Conservation (phyloP, 1,140 invertebrate genomes). For the Cataglyphis hispanica region DNA sequence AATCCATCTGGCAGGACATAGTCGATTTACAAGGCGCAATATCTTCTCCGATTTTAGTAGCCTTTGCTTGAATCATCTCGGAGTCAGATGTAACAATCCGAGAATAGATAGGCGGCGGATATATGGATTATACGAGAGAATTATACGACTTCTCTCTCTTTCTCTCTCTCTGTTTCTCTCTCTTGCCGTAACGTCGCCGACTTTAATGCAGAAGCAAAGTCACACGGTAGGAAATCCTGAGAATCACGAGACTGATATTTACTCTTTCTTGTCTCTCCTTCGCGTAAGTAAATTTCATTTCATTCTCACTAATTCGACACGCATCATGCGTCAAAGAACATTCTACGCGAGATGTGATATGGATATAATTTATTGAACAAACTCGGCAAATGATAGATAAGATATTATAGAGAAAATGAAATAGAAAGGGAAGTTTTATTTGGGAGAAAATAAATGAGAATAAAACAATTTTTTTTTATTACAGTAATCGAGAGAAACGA, state of each 20-base stretch:
- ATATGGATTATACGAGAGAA: slow-evolving; percentile 74
- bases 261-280: slow-evolving; percentile 56
- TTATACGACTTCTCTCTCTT: slow-evolving; percentile 66
- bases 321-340: neutral
- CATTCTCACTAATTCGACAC: neutral
- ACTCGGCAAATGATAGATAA: slow-evolving; percentile 5
- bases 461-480: too few species aligned
- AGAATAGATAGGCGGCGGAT: slow-evolving; percentile 72
- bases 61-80: slow-evolving; percentile 26
- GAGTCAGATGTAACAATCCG: slow-evolving; percentile 70
- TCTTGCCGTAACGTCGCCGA: slow-evolving; percentile 60
- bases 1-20: slow-evolving; percentile 67
- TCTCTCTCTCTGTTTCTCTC: neutral
- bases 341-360: neutral
- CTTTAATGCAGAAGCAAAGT: slow-evolving; percentile 67
- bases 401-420: neutral
- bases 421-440: neutral
- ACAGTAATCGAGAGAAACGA: too few species aligned
- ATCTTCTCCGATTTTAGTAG: slow-evolving; percentile 70
- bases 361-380: slow-evolving; percentile 28
- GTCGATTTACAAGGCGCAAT: slow-evolving; percentile 74
- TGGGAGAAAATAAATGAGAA: too few species aligned
- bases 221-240: slow-evolving; percentile 28
- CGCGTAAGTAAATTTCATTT: slow-evolving; percentile 51
- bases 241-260: slow-evolving; percentile 66